A percentile compares a stretch with the other conserved stretches of the same genome.
phyloP scores from a whole-genome alignment of 2,888 invertebrate genomes.

The Drosophila acutilabella region DNA sequence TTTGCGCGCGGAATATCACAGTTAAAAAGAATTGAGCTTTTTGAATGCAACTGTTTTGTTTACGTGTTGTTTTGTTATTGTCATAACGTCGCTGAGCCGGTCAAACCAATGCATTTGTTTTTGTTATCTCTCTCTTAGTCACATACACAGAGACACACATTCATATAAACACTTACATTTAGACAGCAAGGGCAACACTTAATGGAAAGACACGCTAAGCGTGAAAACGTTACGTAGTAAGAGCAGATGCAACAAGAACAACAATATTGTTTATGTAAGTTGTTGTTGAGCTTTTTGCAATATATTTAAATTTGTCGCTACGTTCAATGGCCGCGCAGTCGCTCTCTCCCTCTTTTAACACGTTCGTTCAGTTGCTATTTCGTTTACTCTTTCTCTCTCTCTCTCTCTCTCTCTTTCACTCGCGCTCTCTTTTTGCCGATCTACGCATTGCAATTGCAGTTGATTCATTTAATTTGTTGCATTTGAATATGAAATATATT shows the following conservation, averaged over 20 bases:
- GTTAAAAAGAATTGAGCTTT: neutral
- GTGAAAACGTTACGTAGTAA: constrained; percentile 48
- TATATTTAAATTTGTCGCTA: constrained; percentile 18
- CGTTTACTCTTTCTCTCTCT: constrained; percentile 1
- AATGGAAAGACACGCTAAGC: constrained; percentile 24
- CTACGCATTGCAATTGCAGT: constrained; percentile 45
- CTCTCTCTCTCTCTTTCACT: constrained; percentile 1
- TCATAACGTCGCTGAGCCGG: neutral
- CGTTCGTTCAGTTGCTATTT: constrained; percentile 4
- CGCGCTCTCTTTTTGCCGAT: constrained; percentile 24
- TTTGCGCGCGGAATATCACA: constrained; percentile 4
- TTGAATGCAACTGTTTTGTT: neutral
- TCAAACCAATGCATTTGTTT: constrained; percentile 4
- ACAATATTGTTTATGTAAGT: constrained; percentile 48
- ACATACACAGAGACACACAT: neutral
- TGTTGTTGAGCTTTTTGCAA: constrained; percentile 32
- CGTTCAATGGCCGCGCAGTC: constrained; percentile 8
- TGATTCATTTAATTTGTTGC: neutral
- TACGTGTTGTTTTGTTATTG: constrained; percentile 2
- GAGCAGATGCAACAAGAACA: constrained; percentile 8
- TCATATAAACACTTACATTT: neutral
- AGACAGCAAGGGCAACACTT: constrained; percentile 19
- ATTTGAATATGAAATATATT: constrained; percentile 1
- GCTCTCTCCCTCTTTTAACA: constrained; percentile 4
- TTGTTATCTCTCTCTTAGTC: constrained; percentile 18